Conservation (phyloP, 2,113 vertebrate genomes). For the Pandion haliaetus region DNA sequence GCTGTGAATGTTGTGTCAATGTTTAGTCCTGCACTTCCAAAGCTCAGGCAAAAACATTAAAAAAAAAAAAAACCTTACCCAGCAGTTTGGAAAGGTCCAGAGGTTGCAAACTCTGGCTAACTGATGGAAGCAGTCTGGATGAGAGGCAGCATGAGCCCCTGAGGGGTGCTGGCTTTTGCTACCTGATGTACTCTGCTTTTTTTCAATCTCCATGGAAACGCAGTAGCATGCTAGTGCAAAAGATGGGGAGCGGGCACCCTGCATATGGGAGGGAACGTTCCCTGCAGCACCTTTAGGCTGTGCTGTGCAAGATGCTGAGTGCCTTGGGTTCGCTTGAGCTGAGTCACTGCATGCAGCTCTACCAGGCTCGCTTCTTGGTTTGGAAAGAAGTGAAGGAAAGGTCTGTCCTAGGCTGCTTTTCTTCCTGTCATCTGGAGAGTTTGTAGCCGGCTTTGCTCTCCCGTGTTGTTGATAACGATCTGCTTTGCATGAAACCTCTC, state of each 20-base stretch:
- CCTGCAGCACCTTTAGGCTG: neutral
- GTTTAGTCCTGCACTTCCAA: neutral
- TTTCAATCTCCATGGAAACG: neutral
- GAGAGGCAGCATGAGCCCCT: neutral
- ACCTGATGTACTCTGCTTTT: neutral
- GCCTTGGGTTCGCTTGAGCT: neutral
- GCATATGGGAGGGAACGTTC: rapidly evolving
- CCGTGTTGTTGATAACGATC: rapidly evolving
- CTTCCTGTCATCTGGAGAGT: neutral
- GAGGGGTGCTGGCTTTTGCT: neutral
- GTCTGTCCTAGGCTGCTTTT: neutral
- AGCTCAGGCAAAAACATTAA: neutral
- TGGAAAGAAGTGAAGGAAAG: neutral
- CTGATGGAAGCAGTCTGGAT: neutral
- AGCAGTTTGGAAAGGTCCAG: neutral
- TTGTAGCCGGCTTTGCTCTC: neutral
- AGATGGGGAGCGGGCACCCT: neutral
- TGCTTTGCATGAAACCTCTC: neutral
- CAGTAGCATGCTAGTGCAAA: neutral
- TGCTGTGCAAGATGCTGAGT: neutral
- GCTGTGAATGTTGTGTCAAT: neutral
- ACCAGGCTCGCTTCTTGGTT: neutral
- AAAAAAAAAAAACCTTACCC: neutral
- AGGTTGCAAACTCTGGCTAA: neutral
- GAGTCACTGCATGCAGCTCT: neutral